These are phyloP conservation scores for Calonectris borealis DNA, from an alignment of 2,113 vertebrate genomes.

Conservation along the genomic window DNA sequence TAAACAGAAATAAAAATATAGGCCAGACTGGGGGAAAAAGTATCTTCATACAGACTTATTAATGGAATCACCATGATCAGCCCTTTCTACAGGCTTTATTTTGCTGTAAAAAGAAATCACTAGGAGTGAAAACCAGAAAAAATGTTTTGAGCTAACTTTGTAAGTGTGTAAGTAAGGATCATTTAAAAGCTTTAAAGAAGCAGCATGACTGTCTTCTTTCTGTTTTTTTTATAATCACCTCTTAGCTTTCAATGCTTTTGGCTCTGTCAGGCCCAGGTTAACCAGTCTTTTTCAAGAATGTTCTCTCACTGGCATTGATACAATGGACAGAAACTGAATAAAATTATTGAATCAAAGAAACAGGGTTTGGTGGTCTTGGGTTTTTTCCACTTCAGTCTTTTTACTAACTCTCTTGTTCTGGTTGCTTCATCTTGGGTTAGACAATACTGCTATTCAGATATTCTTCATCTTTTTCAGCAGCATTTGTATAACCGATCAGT, in stretches of 20 bases:
- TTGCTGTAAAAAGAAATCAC: not conserved
- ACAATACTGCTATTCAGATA: not conserved
- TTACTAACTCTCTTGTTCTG: not conserved
- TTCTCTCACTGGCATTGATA: not conserved
- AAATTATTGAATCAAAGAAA: not conserved
- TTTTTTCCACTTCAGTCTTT: not conserved
- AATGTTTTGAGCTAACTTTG: not conserved
- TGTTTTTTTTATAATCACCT: not conserved
- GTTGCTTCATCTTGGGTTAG: not conserved
- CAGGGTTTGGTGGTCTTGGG: not conserved
- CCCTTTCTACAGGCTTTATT: not conserved
- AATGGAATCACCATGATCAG: not conserved
- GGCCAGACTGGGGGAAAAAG: not conserved
- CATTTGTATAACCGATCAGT: not conserved
- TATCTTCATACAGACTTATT: not conserved
- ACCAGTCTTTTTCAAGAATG: not conserved
- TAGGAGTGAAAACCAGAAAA: not conserved
- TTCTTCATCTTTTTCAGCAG: not conserved
- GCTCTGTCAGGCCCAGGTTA: not conserved
- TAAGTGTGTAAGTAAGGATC: not conserved
- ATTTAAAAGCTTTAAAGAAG: not conserved
- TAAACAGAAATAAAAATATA: not conserved
- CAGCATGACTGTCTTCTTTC: not conserved
- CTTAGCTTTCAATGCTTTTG: not conserved
- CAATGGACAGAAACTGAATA: not conserved